A percentile compares a stretch with the other conserved stretches of the same genome.
Conservation (phyloP, 2,888 invertebrate genomes). For the Stenichneumon culpator region DNA sequence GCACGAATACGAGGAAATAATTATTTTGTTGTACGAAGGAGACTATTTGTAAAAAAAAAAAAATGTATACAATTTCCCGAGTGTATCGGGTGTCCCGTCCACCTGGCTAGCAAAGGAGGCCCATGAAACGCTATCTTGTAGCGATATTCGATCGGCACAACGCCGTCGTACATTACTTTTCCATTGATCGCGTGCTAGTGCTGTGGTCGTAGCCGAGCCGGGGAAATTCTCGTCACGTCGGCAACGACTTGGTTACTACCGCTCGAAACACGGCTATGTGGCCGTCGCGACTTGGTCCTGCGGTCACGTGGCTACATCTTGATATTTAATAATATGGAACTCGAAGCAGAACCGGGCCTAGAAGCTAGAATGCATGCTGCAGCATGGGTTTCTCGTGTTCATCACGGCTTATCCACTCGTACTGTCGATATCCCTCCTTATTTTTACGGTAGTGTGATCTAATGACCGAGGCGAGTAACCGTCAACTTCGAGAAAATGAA, state of each 20-base stretch:
- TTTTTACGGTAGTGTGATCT: not conserved
- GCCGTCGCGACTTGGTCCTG: constrained; percentile 35
- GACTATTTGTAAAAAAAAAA: too few relatives aligned
- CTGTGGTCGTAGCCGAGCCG: constrained; percentile 22
- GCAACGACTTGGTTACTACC: not conserved
- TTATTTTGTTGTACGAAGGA: too few relatives aligned
- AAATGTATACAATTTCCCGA: not conserved
- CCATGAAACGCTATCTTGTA: constrained; percentile 36
- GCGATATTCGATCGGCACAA: constrained; percentile 47
- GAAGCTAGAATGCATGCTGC: constrained; percentile 25
- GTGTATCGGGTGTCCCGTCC: constrained; percentile 13
- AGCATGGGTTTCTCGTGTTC: not conserved
- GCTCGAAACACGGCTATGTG: constrained; percentile 16
- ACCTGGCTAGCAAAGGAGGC: constrained; percentile 18
- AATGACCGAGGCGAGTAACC: not conserved
- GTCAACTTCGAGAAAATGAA: constrained; percentile 11
- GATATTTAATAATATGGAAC: constrained; percentile 65
- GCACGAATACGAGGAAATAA: too few relatives aligned
- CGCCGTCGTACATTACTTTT: constrained; percentile 21
- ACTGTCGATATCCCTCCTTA: constrained; percentile 22
- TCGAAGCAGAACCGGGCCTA: constrained; percentile 21
- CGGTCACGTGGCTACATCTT: constrained; percentile 48
- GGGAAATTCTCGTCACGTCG: constrained; percentile 46
- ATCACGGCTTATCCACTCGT: constrained; percentile 11
- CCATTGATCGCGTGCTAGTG: constrained; percentile 44